Percentiles rank a stretch among this genome's conserved stretches.
Evolutionary conservation across 1,140 invertebrate species (phyloP).

Genomic region (Anadara kagoshimensis): DNA sequence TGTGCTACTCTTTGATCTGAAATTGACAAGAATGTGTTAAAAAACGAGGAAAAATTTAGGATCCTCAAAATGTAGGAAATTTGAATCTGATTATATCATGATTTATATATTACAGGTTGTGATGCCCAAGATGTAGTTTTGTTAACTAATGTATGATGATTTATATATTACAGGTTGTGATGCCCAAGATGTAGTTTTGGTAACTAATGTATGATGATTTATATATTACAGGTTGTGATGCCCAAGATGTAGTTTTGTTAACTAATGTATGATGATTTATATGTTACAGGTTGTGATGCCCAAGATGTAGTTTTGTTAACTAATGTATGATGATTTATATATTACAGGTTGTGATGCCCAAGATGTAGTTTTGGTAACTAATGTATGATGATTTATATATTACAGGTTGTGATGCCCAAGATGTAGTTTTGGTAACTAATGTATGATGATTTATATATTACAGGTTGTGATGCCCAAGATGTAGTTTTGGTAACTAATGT

Average conservation of each 20-base stretch:
- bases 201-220: slow-evolving; percentile 59
- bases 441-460: neutral
- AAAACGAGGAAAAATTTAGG: no score
- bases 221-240: slow-evolving; percentile 59
- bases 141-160: slow-evolving; percentile 59
- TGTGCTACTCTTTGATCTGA: no score
- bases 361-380: no score
- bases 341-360: no score
- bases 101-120: slow-evolving; percentile 54
- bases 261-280: slow-evolving; percentile 54
- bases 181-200: slow-evolving; percentile 62
- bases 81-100: no score
- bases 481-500: no score
- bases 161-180: slow-evolving; percentile 58
- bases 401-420: no score
- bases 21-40: neutral
- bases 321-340: neutral
- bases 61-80: no score
- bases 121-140: slow-evolving; percentile 64
- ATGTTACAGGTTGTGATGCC: no score
- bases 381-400: neutral
- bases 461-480: no score
- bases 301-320: no score
- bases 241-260: slow-evolving; percentile 65
- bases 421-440: no score